Evolutionary conservation across 1,140 invertebrate genomes (phyloP), one percentile per base, ranked within the genome.

Genomic region (Galendromus occidentalis): DNA sequence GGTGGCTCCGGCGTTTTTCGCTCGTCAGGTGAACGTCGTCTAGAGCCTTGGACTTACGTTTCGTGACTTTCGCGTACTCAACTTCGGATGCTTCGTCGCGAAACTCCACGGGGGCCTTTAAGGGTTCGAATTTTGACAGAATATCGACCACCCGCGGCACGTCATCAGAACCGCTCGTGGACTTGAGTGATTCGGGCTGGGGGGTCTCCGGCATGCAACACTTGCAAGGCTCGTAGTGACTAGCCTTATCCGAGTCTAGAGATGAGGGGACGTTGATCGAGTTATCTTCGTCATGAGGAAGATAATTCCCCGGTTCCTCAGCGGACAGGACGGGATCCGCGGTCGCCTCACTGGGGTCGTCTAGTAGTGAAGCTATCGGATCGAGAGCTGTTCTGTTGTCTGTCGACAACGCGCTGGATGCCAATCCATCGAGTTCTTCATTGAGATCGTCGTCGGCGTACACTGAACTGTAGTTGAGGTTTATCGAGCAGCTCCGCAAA

Each of bases 391-490:
- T n/a, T n/a, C n/a, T n/a, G n/a, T n/a, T n/a, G n/a, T n/a, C n/a
- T n/a, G n/a, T n/a, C n/a, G n/a, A n/a, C n/a, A n/a, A n/a, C 33
- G 12, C 51, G 51, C 22, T 22, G 25, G 14, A 33, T 12, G 12
- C 17, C 22, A 2, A 14, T 25, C 51, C n/a, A n/a, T 17, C 4
- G 14, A 33, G 22, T 14, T 29, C 51, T 5, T 9, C 0, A 17
- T 59, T 22, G 51, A 59, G 25, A 33, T 59, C 51, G 25, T 59
- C 25, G 14, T 59, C 51, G 14, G 25, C 20, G 51, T 59, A 59
- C 0, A 59, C 51, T 14, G 51, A 59, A 25, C 51, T 59, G 33
- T 59, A 59, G 51, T 59, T 59, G 51, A 59, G 51, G 51, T 59
- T 59, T 25, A 59, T 17, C 9, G 33, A 59, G 14, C 17, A 14